These are phyloP conservation scores for Mythimna loreyi DNA, from an alignment of 2,888 invertebrate species.

Conservation along the genomic window DNA sequence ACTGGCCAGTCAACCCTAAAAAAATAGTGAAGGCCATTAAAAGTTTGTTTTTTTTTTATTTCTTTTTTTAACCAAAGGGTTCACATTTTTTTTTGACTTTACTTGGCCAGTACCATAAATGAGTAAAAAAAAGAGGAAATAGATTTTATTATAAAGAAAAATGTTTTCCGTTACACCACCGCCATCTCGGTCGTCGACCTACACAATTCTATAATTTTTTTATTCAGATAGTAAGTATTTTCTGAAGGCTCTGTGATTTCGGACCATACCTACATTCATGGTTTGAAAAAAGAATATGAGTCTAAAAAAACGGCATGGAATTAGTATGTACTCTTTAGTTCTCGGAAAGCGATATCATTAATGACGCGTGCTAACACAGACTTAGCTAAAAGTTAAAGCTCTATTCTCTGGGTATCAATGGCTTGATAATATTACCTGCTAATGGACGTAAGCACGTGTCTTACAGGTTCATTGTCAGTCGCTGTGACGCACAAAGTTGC, in stretches of 20 bases:
- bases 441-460: constrained; percentile 44
- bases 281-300: neutral
- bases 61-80: neutral
- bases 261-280: too few relatives aligned
- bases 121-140: too few relatives aligned
- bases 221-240: too few relatives aligned
- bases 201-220: too few relatives aligned
- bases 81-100: neutral
- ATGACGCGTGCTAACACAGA: neutral
- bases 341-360: neutral
- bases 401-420: constrained; percentile 11
- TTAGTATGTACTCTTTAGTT: neutral
- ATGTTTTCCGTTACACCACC: too few relatives aligned
- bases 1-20: neutral
- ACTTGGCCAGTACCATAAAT: neutral
- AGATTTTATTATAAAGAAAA: too few relatives aligned
- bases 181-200: too few relatives aligned
- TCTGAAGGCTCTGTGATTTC: neutral
- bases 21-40: neutral
- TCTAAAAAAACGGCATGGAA: neutral
- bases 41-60: neutral
- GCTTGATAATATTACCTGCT: constrained; percentile 24
- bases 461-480: constrained; percentile 43
- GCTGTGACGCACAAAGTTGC: constrained; percentile 51
- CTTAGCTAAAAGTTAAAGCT: neutral